Evolutionary conservation across 2,888 invertebrate species (phyloP).

Genomic region (Prosopocoilus inquinatus): DNA sequence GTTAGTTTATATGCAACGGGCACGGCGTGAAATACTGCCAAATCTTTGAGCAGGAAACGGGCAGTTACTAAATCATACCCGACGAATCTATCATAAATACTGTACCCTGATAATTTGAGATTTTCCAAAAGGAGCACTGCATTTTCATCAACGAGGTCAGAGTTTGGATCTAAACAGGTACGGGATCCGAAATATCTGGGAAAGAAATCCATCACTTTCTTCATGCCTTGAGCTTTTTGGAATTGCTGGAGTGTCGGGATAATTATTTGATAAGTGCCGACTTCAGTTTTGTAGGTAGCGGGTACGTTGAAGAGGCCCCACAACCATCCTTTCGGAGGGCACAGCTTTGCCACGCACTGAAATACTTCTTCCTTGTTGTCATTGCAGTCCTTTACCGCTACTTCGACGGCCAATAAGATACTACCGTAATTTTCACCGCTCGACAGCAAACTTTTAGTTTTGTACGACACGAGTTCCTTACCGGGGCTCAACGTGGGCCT

Average conservation of each 20-base stretch:
- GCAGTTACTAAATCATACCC: constrained; percentile 53
- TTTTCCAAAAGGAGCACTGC: constrained; percentile 57
- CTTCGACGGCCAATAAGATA: constrained; percentile 48
- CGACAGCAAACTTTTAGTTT: constrained; percentile 48
- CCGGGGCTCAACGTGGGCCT: constrained; percentile 1
- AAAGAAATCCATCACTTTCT: constrained; percentile 36
- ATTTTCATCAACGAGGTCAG: constrained; percentile 50
- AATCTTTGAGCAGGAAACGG: constrained; percentile 46
- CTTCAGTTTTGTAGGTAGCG: constrained; percentile 54
- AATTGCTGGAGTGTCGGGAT: constrained; percentile 49
- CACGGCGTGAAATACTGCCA: constrained; percentile 56
- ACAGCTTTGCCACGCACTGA: constrained; percentile 54
- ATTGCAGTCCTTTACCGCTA: constrained; percentile 20
- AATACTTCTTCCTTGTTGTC: constrained; percentile 37
- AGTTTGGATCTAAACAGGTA: constrained; percentile 30
- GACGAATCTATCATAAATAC: constrained; percentile 47
- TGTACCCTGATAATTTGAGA: constrained; percentile 50
- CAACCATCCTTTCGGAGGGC: constrained; percentile 52
- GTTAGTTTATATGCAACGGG: constrained; percentile 53
- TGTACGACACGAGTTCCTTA: constrained; percentile 27
- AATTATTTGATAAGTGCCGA: constrained; percentile 51
- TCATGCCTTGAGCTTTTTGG: constrained; percentile 47
- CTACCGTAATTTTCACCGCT: constrained; percentile 62
- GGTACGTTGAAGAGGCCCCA: constrained; percentile 52
- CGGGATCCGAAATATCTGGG: constrained; percentile 54